Conservation (phyloP, 2,888 invertebrate species). For the Lacanobia wlatinum region DNA sequence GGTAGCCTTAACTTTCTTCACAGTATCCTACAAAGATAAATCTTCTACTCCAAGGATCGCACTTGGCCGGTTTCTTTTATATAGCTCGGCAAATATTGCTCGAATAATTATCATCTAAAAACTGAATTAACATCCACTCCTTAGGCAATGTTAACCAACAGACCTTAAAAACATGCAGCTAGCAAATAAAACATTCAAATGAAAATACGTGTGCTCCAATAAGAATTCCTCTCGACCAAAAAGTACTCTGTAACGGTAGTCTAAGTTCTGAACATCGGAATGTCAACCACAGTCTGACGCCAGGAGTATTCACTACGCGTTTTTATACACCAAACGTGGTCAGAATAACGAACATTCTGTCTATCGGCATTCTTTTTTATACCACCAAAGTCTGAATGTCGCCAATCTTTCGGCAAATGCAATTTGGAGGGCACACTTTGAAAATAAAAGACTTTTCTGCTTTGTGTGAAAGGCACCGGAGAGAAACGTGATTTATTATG, state of each 20-base stretch:
- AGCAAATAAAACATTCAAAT: conserved; percentile 20
- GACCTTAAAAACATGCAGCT: not conserved
- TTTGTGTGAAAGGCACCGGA: conserved; percentile 29
- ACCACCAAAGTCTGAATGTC: conserved; percentile 55
- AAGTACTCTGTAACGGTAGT: conserved; percentile 1
- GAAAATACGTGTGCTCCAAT: conserved; percentile 29
- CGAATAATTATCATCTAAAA: no score
- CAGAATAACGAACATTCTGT: conserved; percentile 42
- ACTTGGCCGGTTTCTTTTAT: no score
- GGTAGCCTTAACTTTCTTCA: no score
- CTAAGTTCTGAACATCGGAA: conserved; percentile 38
- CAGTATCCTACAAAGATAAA: no score
- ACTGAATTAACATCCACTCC: no score
- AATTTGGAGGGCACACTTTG: conserved; percentile 53
- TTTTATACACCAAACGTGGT: conserved; percentile 57
- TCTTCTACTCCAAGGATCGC: no score
- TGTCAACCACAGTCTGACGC: conserved; percentile 47
- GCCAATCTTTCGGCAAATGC: conserved; percentile 59
- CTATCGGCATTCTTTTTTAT: conserved; percentile 58
- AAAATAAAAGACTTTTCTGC: conserved; percentile 55
- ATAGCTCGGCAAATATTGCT: no score
- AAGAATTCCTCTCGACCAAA: conserved; percentile 29
- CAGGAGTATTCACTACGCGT: conserved; percentile 52
- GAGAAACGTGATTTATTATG: conserved; percentile 52
- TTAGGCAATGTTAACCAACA: not conserved